phyloP scores from a whole-genome alignment of 2,113 vertebrate genomes.

The Machaerirhynchus nigripectus region DNA sequence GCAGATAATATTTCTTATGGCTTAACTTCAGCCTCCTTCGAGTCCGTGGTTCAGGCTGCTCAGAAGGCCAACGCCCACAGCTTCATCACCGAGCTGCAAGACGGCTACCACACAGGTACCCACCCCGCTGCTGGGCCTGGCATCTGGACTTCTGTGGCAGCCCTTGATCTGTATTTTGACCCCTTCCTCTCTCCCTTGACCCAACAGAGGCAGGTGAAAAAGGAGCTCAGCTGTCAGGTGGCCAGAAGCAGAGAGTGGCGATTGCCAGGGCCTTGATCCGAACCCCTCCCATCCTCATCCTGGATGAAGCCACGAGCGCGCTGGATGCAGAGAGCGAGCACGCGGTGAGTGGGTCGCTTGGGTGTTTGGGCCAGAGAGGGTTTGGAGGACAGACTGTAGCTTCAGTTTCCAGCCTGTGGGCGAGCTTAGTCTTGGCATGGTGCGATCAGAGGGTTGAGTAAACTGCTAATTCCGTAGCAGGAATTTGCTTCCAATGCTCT shows the following conservation, averaged over 20 bases:
- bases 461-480: background rate
- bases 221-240: conserved; percentile 91
- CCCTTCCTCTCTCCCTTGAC: background rate
- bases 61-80: conserved; percentile 87
- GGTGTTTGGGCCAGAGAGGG: background rate
- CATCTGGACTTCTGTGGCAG: background rate
- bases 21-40: conserved; percentile 75
- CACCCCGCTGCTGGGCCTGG: background rate
- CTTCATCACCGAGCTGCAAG: conserved; percentile 84
- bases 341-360: conserved; percentile 68
- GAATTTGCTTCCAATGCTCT: background rate
- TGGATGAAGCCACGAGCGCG: conserved; percentile 95
- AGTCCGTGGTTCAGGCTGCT: conserved; percentile 81
- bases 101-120: conserved; percentile 88
- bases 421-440: background rate
- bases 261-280: conserved; percentile 92
- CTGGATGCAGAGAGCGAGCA: conserved; percentile 94
- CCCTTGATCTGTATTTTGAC: background rate
- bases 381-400: background rate
- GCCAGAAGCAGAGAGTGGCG: conserved; percentile 95
- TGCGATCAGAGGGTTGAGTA: background rate
- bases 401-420: background rate
- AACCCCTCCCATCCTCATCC: conserved; percentile 84
- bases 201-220: conserved; percentile 90
- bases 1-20: conserved; percentile 90